phyloP scores from a whole-genome alignment of 2,113 vertebrate species.

The Zosterops lateralis region DNA sequence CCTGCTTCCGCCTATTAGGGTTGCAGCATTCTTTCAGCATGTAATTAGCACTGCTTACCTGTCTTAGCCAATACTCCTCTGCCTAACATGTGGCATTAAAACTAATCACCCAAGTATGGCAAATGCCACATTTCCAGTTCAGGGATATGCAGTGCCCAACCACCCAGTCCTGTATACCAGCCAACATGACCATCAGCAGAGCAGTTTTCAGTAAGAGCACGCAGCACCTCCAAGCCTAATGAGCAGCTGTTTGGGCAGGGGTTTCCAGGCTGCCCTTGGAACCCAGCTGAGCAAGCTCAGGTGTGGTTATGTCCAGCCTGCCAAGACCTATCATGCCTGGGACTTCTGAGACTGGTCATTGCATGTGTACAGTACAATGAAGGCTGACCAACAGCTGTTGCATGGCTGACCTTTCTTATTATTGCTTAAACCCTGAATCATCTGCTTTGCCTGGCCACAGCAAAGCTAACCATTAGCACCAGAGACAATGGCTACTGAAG shows the following conservation, averaged over 20 bases:
- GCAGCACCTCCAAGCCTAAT: not conserved
- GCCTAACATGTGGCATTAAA: not conserved
- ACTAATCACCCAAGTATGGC: not conserved
- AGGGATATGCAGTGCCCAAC: not conserved
- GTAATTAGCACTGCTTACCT: not conserved
- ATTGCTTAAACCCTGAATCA: conserved; percentile 16
- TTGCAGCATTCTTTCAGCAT: not conserved
- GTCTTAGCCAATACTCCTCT: conserved; percentile 10
- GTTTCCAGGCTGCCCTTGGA: not conserved
- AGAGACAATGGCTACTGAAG: not conserved
- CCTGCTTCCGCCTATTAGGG: not conserved
- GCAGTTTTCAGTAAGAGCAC: not conserved
- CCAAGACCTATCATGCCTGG: not conserved
- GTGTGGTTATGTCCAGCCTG: conserved; percentile 1
- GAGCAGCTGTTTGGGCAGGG: not conserved
- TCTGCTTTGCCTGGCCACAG: conserved; percentile 14
- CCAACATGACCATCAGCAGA: not conserved
- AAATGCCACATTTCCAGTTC: not conserved
- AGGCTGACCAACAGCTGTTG: not conserved
- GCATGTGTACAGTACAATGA: not conserved
- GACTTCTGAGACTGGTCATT: not conserved
- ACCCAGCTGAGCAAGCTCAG: conserved; percentile 16
- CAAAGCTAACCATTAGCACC: conserved; percentile 23
- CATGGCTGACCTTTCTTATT: not conserved
- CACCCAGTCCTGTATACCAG: not conserved